A percentile compares a stretch with the other conserved stretches of the same genome.
phyloP scores from a whole-genome alignment of 2,113 vertebrate species.

The Microcebus tavaratra region DNA sequence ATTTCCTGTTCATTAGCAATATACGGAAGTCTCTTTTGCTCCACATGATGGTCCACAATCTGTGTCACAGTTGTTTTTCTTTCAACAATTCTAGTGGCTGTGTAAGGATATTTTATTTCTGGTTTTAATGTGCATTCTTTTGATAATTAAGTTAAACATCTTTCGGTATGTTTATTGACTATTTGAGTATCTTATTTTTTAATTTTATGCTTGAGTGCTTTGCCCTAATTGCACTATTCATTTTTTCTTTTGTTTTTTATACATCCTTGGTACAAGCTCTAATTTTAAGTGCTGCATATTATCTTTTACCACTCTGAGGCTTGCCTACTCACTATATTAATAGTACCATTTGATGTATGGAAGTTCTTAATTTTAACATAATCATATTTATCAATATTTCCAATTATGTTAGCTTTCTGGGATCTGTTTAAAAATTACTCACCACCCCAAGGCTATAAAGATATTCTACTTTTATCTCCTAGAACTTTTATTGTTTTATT shows the following conservation, averaged over 20 bases:
- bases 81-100: background rate
- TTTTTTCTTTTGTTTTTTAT: background rate
- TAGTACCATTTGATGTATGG: background rate
- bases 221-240: background rate
- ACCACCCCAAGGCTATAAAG: background rate
- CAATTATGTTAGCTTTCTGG: background rate
- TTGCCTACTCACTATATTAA: background rate
- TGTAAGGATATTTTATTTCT: background rate
- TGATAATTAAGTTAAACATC: background rate
- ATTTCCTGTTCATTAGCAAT: background rate
- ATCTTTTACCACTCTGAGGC: background rate
- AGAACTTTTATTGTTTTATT: background rate
- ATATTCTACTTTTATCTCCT: background rate
- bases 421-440: background rate
- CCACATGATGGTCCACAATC: background rate
- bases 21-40: background rate
- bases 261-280: background rate
- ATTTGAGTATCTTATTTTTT: background rate
- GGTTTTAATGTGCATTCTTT: background rate
- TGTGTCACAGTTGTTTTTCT: background rate
- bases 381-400: background rate
- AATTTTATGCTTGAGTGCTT: background rate
- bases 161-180: background rate
- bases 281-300: background rate
- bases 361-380: background rate